Percentiles rank a stretch among this genome's conserved stretches.
These are phyloP conservation scores for Oenanthe melanoleuca DNA, from an alignment of 2,113 vertebrate species.

Conservation along the genomic window DNA sequence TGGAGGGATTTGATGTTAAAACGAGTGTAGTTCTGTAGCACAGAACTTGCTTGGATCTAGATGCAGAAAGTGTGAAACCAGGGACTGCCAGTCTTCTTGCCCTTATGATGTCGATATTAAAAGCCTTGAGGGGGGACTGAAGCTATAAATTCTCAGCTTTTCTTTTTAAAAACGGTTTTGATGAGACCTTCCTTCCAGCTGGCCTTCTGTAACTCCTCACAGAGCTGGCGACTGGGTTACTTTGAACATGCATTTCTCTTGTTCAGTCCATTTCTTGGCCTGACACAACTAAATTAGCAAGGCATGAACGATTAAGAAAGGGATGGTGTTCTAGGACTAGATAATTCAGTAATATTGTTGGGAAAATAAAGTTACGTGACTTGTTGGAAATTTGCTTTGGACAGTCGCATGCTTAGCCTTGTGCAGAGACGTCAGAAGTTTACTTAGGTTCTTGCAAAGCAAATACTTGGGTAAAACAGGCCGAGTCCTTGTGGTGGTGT, in stretches of 20 bases:
- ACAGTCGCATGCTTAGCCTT: accelerated
- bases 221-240: not conserved
- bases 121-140: not conserved
- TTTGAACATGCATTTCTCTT: accelerated
- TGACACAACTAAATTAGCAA: not conserved
- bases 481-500: not conserved
- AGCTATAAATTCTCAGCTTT: not conserved
- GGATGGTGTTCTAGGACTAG: not conserved
- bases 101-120: accelerated
- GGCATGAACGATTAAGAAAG: not conserved
- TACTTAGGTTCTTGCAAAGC: not conserved
- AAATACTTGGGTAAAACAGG: not conserved
- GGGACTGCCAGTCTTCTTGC: not conserved
- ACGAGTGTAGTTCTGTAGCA: not conserved
- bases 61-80: not conserved
- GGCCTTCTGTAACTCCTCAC: not conserved
- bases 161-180: not conserved
- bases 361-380: not conserved
- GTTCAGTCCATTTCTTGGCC: not conserved
- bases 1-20: not conserved
- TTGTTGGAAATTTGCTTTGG: not conserved
- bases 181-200: not conserved
- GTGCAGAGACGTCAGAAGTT: not conserved
- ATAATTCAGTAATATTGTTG: not conserved
- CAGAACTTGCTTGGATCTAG: not conserved